phyloP scores from a whole-genome alignment of 2,797 vertebrate genomes.

The Momotus momota region DNA sequence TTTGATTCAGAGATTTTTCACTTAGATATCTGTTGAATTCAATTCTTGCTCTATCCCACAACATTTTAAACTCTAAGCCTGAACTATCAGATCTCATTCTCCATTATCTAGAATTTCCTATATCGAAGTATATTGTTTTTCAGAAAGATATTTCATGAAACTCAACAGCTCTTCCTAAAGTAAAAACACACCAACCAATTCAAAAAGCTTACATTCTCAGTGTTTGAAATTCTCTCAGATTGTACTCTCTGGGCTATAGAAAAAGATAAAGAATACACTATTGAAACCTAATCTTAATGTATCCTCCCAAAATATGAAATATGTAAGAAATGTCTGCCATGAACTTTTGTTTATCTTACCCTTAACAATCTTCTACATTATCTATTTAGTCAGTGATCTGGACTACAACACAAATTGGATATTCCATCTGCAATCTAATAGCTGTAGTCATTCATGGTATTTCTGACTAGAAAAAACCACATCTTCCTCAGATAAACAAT shows the following conservation, averaged over 20 bases:
- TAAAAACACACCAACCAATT: neutral
- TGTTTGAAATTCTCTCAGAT: neutral
- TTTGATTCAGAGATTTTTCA: neutral
- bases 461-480: neutral
- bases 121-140: neutral
- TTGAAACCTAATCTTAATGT: neutral
- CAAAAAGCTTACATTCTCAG: neutral
- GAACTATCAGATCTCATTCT: neutral
- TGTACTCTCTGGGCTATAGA: neutral
- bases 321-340: accelerated
- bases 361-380: neutral
- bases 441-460: neutral
- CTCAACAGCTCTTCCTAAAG: neutral
- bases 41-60: neutral
- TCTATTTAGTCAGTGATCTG: neutral
- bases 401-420: neutral
- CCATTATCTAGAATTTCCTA: neutral
- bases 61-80: neutral
- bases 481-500: neutral
- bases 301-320: neutral
- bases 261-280: neutral
- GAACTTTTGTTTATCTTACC: neutral
- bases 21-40: neutral
- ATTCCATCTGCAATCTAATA: neutral
- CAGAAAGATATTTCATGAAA: neutral